Conservation (phyloP, 2,888 invertebrate genomes). For the Eurytoma californica region DNA sequence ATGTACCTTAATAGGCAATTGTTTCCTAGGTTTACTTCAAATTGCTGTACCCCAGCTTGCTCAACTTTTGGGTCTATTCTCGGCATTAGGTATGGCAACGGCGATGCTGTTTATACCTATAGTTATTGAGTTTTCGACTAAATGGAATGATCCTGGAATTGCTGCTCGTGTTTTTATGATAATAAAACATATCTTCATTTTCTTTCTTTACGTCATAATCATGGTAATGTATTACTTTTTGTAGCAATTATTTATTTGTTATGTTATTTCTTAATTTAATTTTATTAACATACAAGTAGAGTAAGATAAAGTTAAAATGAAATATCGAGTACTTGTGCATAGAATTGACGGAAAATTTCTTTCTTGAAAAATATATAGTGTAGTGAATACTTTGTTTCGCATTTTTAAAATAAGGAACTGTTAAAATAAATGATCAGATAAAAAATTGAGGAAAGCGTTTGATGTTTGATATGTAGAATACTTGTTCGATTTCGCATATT, state of each 20-base stretch:
- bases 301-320: too few relatives aligned
- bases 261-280: neutral
- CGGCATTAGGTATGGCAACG: slow-evolving; percentile 77
- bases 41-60: slow-evolving; percentile 77
- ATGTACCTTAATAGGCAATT: too few relatives aligned
- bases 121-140: slow-evolving; percentile 68
- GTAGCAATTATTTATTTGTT: neutral
- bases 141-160: slow-evolving; percentile 62
- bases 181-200: slow-evolving; percentile 67
- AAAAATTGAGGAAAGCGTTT: too few relatives aligned
- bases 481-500: too few relatives aligned
- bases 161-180: slow-evolving; percentile 59
- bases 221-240: slow-evolving; percentile 58
- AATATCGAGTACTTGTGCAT: too few relatives aligned
- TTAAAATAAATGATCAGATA: too few relatives aligned
- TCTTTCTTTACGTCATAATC: slow-evolving; percentile 65
- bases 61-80: slow-evolving; percentile 78
- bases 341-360: too few relatives aligned
- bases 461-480: too few relatives aligned
- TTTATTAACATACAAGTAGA: too few relatives aligned
- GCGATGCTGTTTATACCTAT: slow-evolving; percentile 74
- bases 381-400: too few relatives aligned
- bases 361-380: too few relatives aligned
- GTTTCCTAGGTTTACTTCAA: slow-evolving; percentile 75
- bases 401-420: too few relatives aligned